Percentiles rank a stretch among this genome's conserved stretches.
Conservation (phyloP, 2,888 invertebrate species). For the Epiperipatus broadwayi region DNA sequence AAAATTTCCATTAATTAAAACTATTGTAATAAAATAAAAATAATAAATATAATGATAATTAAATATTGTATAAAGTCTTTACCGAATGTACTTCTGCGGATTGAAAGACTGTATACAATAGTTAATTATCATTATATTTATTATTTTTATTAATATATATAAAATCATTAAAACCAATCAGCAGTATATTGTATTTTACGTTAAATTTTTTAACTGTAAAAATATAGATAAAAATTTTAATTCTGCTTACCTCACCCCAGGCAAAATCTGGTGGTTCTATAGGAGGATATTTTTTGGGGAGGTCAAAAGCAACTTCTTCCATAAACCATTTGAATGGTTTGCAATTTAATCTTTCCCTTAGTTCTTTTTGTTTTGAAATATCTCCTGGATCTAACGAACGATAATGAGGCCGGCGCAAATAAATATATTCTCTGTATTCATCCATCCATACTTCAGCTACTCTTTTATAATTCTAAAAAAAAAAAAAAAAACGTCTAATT, state of each 20-base stretch:
- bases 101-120: too few species aligned
- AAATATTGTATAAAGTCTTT: too few species aligned
- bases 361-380: constrained; percentile 48
- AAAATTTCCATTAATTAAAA: too few species aligned
- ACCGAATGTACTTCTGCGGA: too few species aligned
- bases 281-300: constrained; percentile 63
- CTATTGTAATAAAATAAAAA: too few species aligned
- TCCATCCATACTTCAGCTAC: constrained; percentile 99
- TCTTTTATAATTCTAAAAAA: constrained; percentile 56
- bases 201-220: too few species aligned
- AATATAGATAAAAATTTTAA: constrained; percentile 1
- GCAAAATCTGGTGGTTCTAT: constrained; percentile 67
- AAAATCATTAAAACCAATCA: too few species aligned
- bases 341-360: constrained; percentile 56
- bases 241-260: constrained; percentile 43
- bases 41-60: too few species aligned
- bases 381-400: constrained; percentile 57
- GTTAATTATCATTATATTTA: too few species aligned
- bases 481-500: constrained; percentile 15
- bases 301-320: constrained; percentile 72
- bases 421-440: constrained; percentile 72
- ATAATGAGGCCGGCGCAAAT: constrained; percentile 56
- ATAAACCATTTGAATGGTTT: constrained; percentile 90
- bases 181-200: too few species aligned
- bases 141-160: too few species aligned